Conservation (phyloP, 2,888 invertebrate genomes). For the Gymnosoma rotundatum region DNA sequence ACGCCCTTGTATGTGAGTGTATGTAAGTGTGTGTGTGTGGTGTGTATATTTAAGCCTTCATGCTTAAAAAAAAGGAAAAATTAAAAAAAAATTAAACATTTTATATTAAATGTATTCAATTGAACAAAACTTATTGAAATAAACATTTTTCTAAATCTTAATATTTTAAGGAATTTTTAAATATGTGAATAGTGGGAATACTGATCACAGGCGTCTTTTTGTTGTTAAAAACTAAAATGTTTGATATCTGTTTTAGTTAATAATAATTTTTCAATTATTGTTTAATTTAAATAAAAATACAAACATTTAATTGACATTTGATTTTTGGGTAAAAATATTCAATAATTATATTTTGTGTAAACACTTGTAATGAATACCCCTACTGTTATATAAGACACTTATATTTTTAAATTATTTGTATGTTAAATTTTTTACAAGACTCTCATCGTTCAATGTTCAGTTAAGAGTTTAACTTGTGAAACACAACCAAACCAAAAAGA, state of each 20-base stretch:
- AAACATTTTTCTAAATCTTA: no score
- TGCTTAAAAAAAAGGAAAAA: background rate
- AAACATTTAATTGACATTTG: no score
- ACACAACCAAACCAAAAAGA: constrained; percentile 6
- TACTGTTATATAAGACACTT: background rate
- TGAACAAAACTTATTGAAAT: no score
- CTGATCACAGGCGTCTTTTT: no score
- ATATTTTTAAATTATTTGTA: background rate
- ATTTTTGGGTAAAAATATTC: no score
- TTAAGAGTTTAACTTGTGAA: background rate
- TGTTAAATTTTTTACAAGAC: constrained; percentile 19
- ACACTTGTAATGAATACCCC: background rate
- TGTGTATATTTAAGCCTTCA: constrained; percentile 2
- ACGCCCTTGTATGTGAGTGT: background rate
- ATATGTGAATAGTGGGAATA: no score
- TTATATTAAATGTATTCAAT: background rate
- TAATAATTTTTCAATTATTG: no score
- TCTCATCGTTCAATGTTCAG: constrained; percentile 33
- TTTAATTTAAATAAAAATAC: no score
- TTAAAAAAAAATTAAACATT: background rate
- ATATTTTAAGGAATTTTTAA: no score
- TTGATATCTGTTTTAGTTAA: no score
- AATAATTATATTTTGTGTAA: no score
- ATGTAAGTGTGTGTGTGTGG: background rate
- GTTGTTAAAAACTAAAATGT: no score